A percentile compares a stretch with the other conserved stretches of the same genome.
Evolutionary conservation across 2,113 vertebrate species (phyloP).

Genomic region (Haemorhous mexicanus): DNA sequence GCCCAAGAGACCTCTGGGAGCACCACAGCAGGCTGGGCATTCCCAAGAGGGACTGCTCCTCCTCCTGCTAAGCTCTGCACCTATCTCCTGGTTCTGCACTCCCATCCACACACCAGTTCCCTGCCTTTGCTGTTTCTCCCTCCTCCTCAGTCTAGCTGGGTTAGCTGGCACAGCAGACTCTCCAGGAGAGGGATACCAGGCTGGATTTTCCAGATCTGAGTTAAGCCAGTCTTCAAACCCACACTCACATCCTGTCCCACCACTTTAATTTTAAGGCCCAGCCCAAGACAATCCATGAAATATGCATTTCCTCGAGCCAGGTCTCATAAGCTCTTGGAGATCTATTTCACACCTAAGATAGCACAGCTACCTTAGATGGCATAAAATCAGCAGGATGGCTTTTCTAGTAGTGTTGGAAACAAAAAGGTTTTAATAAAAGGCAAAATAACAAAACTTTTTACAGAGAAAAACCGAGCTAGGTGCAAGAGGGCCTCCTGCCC

Average conservation of each 20-base stretch:
- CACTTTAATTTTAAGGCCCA: not conserved
- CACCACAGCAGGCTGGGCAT: rapidly evolving
- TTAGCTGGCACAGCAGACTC: not conserved
- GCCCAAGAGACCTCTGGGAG: not conserved
- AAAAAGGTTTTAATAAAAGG: too few relatives aligned
- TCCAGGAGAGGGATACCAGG: not conserved
- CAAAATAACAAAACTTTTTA: too few relatives aligned
- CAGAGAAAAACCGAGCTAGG: too few relatives aligned
- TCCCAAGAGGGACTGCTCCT: not conserved
- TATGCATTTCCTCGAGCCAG: too few relatives aligned
- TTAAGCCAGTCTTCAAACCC: not conserved
- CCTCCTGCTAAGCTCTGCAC: not conserved
- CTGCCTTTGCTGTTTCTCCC: not conserved
- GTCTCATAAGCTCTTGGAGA: too few relatives aligned
- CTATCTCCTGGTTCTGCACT: not conserved
- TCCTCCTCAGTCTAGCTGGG: not conserved
- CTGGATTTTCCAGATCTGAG: not conserved
- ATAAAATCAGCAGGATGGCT: too few relatives aligned
- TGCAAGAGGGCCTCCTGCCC: too few relatives aligned
- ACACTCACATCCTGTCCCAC: not conserved
- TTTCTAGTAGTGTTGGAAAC: too few relatives aligned
- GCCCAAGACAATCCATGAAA: not conserved
- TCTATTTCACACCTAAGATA: too few relatives aligned
- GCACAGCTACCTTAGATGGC: too few relatives aligned
- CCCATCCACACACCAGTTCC: not conserved